Percentiles rank a stretch among this genome's conserved stretches.
Conservation (phyloP, 2,113 vertebrate species). For the Pygoscelis antarcticus region DNA sequence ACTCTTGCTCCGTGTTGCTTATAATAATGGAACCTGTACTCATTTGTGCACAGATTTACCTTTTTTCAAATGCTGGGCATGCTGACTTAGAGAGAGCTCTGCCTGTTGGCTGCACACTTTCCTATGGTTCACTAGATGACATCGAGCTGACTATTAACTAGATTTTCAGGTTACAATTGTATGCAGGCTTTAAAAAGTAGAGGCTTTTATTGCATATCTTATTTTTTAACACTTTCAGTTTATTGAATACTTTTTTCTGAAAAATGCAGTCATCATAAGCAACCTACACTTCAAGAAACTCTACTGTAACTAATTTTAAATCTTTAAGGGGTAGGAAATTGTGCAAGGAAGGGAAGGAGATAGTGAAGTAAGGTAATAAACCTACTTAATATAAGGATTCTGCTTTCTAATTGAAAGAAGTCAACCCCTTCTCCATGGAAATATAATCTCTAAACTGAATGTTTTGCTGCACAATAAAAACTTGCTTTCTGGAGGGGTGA, state of each 20-base stretch:
- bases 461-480: background rate
- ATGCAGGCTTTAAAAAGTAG: background rate
- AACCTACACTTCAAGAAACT: background rate
- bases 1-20: background rate
- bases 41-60: background rate
- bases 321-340: background rate
- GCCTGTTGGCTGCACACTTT: background rate
- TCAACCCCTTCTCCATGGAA: background rate
- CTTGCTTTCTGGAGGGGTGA: background rate
- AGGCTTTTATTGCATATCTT: background rate
- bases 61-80: background rate
- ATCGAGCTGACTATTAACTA: background rate
- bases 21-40: background rate
- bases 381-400: background rate
- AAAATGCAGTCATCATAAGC: background rate
- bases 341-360: background rate
- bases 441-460: background rate
- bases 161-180: background rate
- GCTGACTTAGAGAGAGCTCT: background rate
- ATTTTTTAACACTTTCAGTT: background rate
- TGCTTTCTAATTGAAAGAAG: background rate
- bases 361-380: background rate
- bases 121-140: background rate
- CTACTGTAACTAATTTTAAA: background rate
- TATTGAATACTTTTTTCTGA: background rate